A percentile compares a stretch with the other conserved stretches of the same genome.
phyloP scores from a whole-genome alignment of 2,113 vertebrate species.

The Malurus elegans region DNA sequence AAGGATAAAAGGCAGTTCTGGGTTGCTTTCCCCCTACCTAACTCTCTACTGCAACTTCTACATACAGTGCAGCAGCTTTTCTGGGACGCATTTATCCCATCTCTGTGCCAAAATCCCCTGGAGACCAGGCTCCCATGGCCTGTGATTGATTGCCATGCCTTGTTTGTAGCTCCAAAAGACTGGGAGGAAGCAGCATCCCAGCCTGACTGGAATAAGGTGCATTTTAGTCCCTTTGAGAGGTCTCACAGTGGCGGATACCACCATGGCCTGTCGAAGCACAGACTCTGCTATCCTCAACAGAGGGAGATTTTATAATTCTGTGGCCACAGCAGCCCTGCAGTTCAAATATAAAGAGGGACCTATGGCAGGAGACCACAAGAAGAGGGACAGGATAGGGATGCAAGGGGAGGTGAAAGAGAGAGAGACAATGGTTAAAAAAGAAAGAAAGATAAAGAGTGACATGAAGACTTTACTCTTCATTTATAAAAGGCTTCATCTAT shows the following conservation, averaged over 20 bases:
- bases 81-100: neutral
- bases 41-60: neutral
- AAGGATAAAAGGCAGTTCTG: conserved; percentile 15
- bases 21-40: neutral
- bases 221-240: neutral
- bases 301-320: neutral
- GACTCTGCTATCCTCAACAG: neutral
- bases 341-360: neutral
- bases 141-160: neutral
- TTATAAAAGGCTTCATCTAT: conserved; percentile 72
- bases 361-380: neutral
- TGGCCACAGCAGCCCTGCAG: neutral
- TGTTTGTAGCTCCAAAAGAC: neutral
- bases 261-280: neutral
- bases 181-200: neutral
- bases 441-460: neutral
- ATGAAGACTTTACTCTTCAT: conserved; percentile 50
- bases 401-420: neutral
- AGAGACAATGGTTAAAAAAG: neutral
- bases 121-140: neutral
- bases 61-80: neutral
- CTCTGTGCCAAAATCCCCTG: neutral
- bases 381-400: neutral
- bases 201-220: neutral
- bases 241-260: neutral